A percentile compares a stretch with the other conserved stretches of the same genome.
phyloP scores from a whole-genome alignment of 2,797 vertebrate genomes.

The Xenentodon cancila region DNA sequence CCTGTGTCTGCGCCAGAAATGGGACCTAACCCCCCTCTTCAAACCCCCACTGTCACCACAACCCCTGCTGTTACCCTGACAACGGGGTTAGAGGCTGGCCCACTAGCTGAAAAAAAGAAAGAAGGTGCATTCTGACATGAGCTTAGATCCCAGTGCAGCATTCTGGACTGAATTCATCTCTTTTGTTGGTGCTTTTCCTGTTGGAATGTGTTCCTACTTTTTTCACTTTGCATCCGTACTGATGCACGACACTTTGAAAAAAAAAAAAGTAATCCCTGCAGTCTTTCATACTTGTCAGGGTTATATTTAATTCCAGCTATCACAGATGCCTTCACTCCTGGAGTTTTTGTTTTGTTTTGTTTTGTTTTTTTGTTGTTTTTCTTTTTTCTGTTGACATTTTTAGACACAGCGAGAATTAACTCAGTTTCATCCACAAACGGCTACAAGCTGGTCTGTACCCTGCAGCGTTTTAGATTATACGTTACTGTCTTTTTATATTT shows the following conservation, averaged over 20 bases:
- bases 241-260: constrained; percentile 14
- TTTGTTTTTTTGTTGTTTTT: neutral
- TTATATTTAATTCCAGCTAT: constrained; percentile 48
- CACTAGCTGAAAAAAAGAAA: constrained; percentile 44
- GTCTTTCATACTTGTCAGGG: constrained; percentile 41
- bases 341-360: constrained; percentile 33
- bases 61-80: constrained; percentile 61
- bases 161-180: constrained; percentile 39
- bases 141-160: constrained; percentile 52
- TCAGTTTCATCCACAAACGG: constrained; percentile 19
- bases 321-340: constrained; percentile 18
- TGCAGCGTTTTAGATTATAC: constrained; percentile 13
- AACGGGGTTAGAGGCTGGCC: constrained; percentile 64
- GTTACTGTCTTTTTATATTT: constrained; percentile 30
- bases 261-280: constrained; percentile 21
- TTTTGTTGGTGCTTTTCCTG: constrained; percentile 30
- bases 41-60: constrained; percentile 13
- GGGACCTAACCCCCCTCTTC: neutral
- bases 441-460: constrained; percentile 11
- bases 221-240: constrained; percentile 21
- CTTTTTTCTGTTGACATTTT: too few relatives aligned
- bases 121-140: constrained; percentile 57
- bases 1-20: constrained; percentile 23
- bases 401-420: constrained; percentile 31
- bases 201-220: constrained; percentile 20